Evolutionary conservation across 2,113 vertebrate genomes (phyloP).

Genomic region (Morone chrysops): DNA sequence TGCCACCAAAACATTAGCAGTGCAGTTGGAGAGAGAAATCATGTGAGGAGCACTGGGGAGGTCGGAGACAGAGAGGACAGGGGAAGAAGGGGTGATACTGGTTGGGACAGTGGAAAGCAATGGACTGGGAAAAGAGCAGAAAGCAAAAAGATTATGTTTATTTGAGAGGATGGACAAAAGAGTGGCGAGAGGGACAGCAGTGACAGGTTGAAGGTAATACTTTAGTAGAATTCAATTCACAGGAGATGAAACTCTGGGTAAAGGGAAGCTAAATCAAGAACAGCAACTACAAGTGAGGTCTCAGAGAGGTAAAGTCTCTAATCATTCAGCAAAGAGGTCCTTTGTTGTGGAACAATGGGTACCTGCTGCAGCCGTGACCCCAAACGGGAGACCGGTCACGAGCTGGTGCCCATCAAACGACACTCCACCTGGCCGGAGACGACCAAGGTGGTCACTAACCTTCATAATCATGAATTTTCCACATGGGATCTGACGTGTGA

Average conservation of each 20-base stretch:
- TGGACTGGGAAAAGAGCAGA: conserved; percentile 35
- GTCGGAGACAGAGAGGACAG: conserved; percentile 37
- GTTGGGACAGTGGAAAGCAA: conserved; percentile 25
- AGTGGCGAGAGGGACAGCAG: background rate
- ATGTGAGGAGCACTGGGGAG: conserved; percentile 43
- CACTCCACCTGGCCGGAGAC: conserved; percentile 44
- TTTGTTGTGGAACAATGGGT: conserved; percentile 46
- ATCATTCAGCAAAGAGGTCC: background rate
- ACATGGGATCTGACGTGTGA: conserved; percentile 65
- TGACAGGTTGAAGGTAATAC: background rate
- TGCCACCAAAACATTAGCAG: conserved; percentile 64
- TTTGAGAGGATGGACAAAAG: background rate
- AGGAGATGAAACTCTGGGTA: background rate
- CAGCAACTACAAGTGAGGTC: background rate
- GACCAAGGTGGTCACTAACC: conserved; percentile 26
- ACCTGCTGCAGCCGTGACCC: conserved; percentile 62
- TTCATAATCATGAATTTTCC: conserved; percentile 55
- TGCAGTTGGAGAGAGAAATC: conserved; percentile 39
- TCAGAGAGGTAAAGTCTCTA: background rate
- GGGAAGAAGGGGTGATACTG: conserved; percentile 63
- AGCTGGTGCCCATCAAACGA: conserved; percentile 63
- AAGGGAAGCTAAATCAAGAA: background rate
- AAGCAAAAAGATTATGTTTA: background rate
- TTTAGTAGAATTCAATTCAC: background rate
- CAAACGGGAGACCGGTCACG: conserved; percentile 33